Percentiles rank a stretch among this genome's conserved stretches.
Conservation (phyloP, 2,888 invertebrate species). For the Trissoscelio sp. region DNA sequence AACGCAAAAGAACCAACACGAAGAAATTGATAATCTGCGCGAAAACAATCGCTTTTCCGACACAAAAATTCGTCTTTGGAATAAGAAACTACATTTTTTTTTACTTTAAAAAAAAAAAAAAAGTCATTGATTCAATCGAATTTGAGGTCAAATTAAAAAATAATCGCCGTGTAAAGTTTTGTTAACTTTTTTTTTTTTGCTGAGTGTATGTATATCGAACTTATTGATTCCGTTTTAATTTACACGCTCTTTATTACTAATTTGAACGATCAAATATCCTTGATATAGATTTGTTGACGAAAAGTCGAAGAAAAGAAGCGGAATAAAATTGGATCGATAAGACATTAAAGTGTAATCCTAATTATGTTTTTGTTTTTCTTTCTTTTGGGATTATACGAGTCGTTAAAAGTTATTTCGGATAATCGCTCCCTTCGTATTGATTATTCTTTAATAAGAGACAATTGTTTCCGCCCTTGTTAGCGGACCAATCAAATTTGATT, state of each 20-base stretch:
- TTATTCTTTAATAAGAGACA: conserved; percentile 3
- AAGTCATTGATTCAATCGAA: too few species aligned
- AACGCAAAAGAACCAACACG: conserved; percentile 56
- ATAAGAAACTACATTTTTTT: too few species aligned
- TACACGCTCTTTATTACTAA: conserved; percentile 4
- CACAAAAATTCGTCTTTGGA: too few species aligned
- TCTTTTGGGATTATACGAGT: too few species aligned
- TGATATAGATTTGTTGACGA: background rate
- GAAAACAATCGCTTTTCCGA: conserved; percentile 45
- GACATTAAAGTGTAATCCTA: too few species aligned
- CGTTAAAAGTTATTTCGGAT: too few species aligned
- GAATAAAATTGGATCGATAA: too few species aligned
- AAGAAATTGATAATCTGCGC: conserved; percentile 55
- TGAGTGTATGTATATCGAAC: background rate
- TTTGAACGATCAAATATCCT: conserved; percentile 2
- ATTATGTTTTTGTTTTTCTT: too few species aligned
- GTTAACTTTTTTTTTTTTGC: background rate
- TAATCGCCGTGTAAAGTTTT: background rate
- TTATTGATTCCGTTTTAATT: background rate
- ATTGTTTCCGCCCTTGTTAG: conserved; percentile 29
- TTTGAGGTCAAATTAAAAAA: background rate
- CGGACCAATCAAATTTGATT: too few species aligned
- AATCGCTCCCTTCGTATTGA: conserved; percentile 1
- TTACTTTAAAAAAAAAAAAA: background rate
- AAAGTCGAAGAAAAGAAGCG: background rate